A percentile compares a stretch with the other conserved stretches of the same genome.
Conservation (phyloP, 2,888 invertebrate species). For the Anthophora plumipes region DNA sequence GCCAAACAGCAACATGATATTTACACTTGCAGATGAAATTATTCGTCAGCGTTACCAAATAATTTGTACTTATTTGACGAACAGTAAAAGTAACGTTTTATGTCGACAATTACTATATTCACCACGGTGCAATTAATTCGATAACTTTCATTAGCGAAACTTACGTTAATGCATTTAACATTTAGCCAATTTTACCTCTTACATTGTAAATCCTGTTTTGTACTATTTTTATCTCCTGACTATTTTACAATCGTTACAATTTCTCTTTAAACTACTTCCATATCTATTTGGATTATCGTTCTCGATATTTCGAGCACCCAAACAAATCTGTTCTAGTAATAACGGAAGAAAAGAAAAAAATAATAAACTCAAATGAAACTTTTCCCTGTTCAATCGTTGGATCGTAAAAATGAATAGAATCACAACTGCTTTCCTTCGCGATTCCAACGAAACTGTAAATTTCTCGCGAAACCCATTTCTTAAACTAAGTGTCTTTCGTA, state of each 20-base stretch:
- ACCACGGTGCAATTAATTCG: not conserved
- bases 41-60: not conserved
- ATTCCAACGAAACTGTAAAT: conserved; percentile 4
- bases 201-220: no score
- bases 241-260: no score
- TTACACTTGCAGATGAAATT: no score
- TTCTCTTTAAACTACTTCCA: not conserved
- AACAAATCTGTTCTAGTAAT: not conserved
- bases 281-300: not conserved
- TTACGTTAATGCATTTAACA: not conserved
- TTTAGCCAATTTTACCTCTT: not conserved
- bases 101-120: not conserved
- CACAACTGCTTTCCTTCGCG: not conserved
- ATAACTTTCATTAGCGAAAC: conserved; percentile 2
- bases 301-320: not conserved
- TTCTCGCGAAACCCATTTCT: conserved; percentile 5
- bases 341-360: not conserved
- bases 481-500: not conserved
- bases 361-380: not conserved
- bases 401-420: not conserved
- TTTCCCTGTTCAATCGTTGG: not conserved
- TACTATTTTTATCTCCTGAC: not conserved
- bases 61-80: not conserved
- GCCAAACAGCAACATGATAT: no score
- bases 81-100: not conserved